Base-by-base conservation (phyloP, 2,888 invertebrate species). In the Oligia fasciuncula region DNA sequence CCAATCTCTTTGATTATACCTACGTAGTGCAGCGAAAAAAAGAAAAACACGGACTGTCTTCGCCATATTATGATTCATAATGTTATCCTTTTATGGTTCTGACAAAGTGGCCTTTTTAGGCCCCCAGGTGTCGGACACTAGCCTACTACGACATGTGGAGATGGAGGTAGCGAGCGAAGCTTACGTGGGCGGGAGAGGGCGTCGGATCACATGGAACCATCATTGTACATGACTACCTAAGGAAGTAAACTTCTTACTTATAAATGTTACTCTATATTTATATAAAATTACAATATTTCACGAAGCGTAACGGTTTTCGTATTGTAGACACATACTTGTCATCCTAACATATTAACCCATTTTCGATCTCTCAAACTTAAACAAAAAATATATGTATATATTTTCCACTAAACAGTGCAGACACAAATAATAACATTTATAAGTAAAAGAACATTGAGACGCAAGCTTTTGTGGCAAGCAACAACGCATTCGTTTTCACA, bases 281-380 rank as follows among this genome's bases (percentile, higher is more conserved):
- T 86, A 86, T 83, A 85, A 86, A 83, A 86, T 85, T 85, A 85
- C 85, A 86, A 79, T 85, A 85, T 75, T 76, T 74, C 79, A 86
- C 79, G 84, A 85, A 85, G 85, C 85, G 86, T 86, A 86, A 86
- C 83, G 83, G 82, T 85, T 85, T 86, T 85, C 86, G 84, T 86
- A 76, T 86, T 72, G 84, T 76, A 79, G 86, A 82, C 78, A 85
- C 81, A 65, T 75, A 75, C 65, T 60, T 83, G 75, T 76, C 83
- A 76, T 75, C 67, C n/a, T 67, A 81, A 73, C 67, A 29, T 49
- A 17, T 80, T 49, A 77, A 83, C 29, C 63, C 51, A 81, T 79
- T 77, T 66, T 73, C 72, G 63, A 71, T n/a, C 51, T 65, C 60
- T 63, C 71, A 86, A 83, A 86, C 73, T 66, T 67, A 78, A 77